Conservation (phyloP, 2,888 invertebrate species). For the Tigriopus californicus region DNA sequence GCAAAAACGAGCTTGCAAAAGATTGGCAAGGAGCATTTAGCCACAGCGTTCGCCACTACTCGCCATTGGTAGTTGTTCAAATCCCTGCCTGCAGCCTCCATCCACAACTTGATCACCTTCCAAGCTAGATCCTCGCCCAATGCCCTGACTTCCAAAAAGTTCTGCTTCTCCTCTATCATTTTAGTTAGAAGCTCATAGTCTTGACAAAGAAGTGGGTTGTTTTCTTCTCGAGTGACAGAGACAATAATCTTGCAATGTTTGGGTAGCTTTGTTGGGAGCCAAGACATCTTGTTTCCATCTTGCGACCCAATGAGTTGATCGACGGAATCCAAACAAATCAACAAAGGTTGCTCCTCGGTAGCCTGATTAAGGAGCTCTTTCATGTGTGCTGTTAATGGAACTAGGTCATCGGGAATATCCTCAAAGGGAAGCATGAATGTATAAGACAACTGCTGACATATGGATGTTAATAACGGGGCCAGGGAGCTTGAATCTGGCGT, state of each 20-base stretch:
- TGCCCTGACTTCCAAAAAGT: conserved; percentile 71
- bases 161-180: conserved; percentile 67
- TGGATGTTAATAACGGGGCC: conserved; percentile 12
- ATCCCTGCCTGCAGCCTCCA: conserved; percentile 68
- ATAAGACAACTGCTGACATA: conserved; percentile 15
- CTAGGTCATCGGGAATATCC: conserved; percentile 84
- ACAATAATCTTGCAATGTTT: conserved; percentile 60
- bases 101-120: conserved; percentile 79
- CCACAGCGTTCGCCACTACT: conserved; percentile 76
- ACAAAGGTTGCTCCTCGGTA: conserved; percentile 53
- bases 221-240: conserved; percentile 70
- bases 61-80: conserved; percentile 85
- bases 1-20: conserved; percentile 94
- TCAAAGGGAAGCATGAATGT: conserved; percentile 16
- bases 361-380: conserved; percentile 76
- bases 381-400: conserved; percentile 85
- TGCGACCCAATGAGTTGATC: conserved; percentile 89
- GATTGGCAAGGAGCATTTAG: conserved; percentile 80
- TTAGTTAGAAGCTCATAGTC: conserved; percentile 61
- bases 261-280: conserved; percentile 81
- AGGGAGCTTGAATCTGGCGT: conserved; percentile 95
- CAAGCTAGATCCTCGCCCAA: conserved; percentile 82
- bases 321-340: conserved; percentile 83
- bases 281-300: conserved; percentile 83
- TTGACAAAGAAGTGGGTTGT: conserved; percentile 63